phyloP scores from a whole-genome alignment of 2,888 invertebrate genomes.

The Epicampocera succincta region DNA sequence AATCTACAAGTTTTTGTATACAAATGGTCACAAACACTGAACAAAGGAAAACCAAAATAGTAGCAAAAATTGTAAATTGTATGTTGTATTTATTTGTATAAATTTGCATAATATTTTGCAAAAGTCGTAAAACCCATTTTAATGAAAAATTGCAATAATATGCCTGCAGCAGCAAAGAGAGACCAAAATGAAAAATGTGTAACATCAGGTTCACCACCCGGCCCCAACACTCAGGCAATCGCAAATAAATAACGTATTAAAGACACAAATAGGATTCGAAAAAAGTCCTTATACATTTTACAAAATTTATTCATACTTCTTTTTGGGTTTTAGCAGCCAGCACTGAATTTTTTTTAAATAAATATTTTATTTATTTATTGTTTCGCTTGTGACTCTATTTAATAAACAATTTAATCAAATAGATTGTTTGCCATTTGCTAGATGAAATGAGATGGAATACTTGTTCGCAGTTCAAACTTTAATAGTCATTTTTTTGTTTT shows the following conservation, averaged over 20 bases:
- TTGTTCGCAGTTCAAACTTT: too few species aligned
- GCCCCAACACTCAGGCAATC: constrained; percentile 9
- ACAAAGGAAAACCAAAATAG: background rate
- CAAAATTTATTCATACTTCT: constrained; percentile 60
- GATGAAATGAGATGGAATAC: background rate
- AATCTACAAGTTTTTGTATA: constrained; percentile 28
- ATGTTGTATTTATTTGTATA: constrained; percentile 29
- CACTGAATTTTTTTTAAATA: constrained; percentile 36
- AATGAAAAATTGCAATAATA: constrained; percentile 66
- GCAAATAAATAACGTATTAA: constrained; percentile 31
- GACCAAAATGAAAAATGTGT: constrained; percentile 25
- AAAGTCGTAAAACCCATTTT: constrained; percentile 64
- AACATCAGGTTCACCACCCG: constrained; percentile 54
- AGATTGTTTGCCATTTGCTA: constrained; percentile 23
- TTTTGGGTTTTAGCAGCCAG: constrained; percentile 47
- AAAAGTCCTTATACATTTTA: background rate
- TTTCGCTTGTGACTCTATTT: background rate
- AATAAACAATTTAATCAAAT: constrained; percentile 1
- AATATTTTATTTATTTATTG: background rate
- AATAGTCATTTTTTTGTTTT: too few species aligned
- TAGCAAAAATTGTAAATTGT: constrained; percentile 22
- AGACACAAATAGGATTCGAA: constrained; percentile 2
- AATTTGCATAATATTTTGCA: constrained; percentile 65
- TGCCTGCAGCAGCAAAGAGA: constrained; percentile 31
- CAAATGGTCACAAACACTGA: constrained; percentile 14